phyloP scores from a whole-genome alignment of 2,113 vertebrate species.

The Bufo gargarizans region DNA sequence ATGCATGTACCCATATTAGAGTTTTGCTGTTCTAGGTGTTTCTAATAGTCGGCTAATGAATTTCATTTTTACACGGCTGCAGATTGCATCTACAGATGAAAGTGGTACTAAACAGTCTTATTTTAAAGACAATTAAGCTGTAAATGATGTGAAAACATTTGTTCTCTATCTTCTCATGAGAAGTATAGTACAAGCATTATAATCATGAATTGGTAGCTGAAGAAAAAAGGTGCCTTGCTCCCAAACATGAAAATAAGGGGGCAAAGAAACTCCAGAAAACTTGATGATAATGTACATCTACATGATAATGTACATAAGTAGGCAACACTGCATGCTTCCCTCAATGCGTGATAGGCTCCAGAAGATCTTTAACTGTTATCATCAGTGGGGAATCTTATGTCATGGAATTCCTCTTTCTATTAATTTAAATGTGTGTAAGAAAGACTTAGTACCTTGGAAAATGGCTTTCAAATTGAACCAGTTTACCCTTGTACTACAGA shows the following conservation, averaged over 20 bases:
- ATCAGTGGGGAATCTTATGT: no score
- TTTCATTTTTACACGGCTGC: neutral
- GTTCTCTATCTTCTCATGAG: neutral
- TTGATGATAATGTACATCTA: neutral
- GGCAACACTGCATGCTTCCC: neutral
- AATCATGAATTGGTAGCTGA: neutral
- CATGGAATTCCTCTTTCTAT: no score
- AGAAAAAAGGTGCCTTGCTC: neutral
- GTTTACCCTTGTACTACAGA: no score
- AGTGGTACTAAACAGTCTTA: neutral
- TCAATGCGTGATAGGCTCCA: neutral
- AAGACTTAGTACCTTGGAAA: no score
- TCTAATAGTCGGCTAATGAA: neutral
- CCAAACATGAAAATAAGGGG: neutral
- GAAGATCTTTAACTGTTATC: no score
- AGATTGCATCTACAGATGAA: no score
- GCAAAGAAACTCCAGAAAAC: neutral
- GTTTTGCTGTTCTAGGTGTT: neutral
- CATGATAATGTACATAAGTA: neutral
- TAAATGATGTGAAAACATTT: neutral
- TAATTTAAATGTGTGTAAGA: no score
- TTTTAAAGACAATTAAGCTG: neutral
- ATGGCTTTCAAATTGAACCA: neutral
- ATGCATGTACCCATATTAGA: no score
- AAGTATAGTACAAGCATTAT: neutral